A percentile compares a stretch with the other conserved stretches of the same genome.
These are phyloP conservation scores for Epinotia ramella DNA, from an alignment of 2,888 invertebrate genomes.

Conservation along the genomic window DNA sequence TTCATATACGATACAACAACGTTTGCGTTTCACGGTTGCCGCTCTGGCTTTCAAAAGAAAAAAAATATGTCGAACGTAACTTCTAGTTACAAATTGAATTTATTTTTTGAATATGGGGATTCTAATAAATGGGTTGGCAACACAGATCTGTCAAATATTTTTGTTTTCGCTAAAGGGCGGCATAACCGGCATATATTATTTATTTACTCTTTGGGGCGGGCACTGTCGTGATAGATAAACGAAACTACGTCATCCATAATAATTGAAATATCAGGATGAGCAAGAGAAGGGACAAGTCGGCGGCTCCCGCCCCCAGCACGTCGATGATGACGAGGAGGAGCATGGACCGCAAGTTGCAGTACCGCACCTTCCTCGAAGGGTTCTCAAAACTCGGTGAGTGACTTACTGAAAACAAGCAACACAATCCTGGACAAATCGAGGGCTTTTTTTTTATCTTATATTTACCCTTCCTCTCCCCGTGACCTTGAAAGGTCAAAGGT, in stretches of 20 bases:
- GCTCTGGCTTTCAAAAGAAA: too few species aligned
- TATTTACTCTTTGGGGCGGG: background rate
- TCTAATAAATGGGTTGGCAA: conserved; percentile 13
- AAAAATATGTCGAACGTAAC: too few species aligned
- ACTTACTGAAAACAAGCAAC: conserved; percentile 13
- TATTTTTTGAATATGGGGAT: background rate
- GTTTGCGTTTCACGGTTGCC: too few species aligned
- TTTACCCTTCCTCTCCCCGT: too few species aligned
- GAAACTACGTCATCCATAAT: background rate
- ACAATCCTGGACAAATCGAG: too few species aligned
- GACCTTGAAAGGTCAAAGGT: too few species aligned
- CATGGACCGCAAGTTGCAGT: conserved; percentile 66
- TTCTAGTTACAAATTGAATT: too few species aligned
- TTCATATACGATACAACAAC: too few species aligned
- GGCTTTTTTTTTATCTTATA: too few species aligned
- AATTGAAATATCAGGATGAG: conserved; percentile 29
- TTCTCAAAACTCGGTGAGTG: conserved; percentile 51
- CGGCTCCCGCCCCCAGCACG: conserved; percentile 50
- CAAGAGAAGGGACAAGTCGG: conserved; percentile 50
- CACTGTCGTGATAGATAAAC: background rate
- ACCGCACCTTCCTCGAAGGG: conserved; percentile 63
- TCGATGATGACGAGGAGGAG: conserved; percentile 51
- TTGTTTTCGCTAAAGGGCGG: background rate
- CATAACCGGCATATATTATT: background rate
- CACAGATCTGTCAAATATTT: background rate